phyloP scores from a whole-genome alignment of 2,113 vertebrate species.

The Indicator maculatus region DNA sequence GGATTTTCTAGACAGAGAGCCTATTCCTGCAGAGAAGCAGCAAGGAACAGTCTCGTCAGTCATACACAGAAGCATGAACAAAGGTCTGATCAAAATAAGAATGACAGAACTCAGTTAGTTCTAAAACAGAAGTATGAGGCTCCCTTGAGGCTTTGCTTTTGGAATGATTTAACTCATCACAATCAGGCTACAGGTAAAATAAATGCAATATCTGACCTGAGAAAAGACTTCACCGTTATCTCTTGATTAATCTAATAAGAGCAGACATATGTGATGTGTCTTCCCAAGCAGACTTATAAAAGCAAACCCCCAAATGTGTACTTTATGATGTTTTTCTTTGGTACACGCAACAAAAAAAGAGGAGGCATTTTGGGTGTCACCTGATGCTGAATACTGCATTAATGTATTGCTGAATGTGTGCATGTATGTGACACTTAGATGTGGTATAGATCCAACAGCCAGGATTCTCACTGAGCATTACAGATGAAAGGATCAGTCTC shows the following conservation, averaged over 20 bases:
- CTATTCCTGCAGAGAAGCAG: not conserved
- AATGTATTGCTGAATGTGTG: not conserved
- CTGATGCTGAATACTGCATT: not conserved
- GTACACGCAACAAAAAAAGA: not conserved
- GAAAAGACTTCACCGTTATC: not conserved
- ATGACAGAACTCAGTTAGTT: not conserved
- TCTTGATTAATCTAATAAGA: not conserved
- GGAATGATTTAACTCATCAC: not conserved
- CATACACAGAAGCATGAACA: not conserved
- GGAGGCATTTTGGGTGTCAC: not conserved
- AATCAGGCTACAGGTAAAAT: not conserved
- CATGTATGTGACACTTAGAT: not conserved
- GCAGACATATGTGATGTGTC: not conserved
- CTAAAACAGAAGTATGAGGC: not conserved
- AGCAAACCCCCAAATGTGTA: not conserved
- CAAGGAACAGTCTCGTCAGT: not conserved
- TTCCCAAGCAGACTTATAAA: not conserved
- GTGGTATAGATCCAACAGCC: not conserved
- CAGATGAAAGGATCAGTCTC: not conserved
- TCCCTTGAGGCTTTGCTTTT: not conserved
- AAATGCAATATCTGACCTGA: not conserved
- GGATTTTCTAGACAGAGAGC: conserved; percentile 30
- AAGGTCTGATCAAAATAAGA: not conserved
- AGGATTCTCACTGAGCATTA: not conserved
- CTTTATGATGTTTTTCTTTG: not conserved